Percentiles rank a stretch among this genome's conserved stretches.
Conservation (phyloP, 2,113 vertebrate species). For the Vimba vimba region DNA sequence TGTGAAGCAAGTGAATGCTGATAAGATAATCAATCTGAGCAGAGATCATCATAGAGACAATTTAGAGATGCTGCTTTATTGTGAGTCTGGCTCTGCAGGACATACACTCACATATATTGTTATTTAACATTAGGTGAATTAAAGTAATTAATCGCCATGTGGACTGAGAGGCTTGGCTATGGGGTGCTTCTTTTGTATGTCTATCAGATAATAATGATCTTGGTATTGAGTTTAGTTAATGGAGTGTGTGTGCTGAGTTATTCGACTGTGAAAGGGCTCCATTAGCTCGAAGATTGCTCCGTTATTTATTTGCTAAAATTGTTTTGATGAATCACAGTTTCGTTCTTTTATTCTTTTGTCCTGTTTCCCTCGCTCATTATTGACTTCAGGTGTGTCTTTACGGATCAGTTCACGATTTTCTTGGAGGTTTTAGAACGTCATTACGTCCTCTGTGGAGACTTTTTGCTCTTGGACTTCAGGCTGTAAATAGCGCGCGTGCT, state of each 20-base stretch:
- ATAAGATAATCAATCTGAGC: constrained; percentile 36
- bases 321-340: constrained; percentile 56
- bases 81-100: constrained; percentile 3
- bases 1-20: constrained; percentile 23
- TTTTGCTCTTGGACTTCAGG: neutral
- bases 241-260: constrained; percentile 29
- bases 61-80: constrained; percentile 32
- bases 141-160: constrained; percentile 47
- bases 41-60: constrained; percentile 17
- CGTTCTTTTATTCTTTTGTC: constrained; percentile 45
- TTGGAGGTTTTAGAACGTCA: constrained; percentile 32
- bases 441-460: constrained; percentile 1
- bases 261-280: constrained; percentile 54
- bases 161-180: constrained; percentile 40
- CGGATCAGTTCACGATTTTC: constrained; percentile 45
- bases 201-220: constrained; percentile 38
- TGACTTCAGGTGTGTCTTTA: constrained; percentile 44
- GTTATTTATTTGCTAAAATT: constrained; percentile 58
- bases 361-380: constrained; percentile 40
- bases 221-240: constrained; percentile 54
- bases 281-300: constrained; percentile 54
- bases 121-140: constrained; percentile 46
- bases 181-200: constrained; percentile 39
- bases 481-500: neutral
- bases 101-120: constrained; percentile 37